A percentile compares a stretch with the other conserved stretches of the same genome.
These are phyloP conservation scores for Drosophila helvetica DNA, from an alignment of 2,888 invertebrate genomes.

Conservation along the genomic window DNA sequence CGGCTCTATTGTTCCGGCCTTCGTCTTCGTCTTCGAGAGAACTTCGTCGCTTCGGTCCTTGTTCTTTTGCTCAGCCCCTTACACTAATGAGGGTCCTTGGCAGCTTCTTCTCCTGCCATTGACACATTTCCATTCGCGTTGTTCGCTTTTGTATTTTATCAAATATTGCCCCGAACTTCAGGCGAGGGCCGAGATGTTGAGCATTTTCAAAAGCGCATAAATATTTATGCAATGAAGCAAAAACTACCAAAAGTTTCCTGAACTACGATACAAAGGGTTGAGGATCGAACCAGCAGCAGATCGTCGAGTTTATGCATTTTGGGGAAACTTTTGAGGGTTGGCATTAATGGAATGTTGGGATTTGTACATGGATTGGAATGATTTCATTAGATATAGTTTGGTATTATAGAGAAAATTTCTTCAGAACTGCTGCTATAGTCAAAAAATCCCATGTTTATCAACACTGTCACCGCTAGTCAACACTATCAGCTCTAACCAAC, in stretches of 20 bases:
- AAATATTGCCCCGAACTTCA: constrained; percentile 61
- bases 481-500: no score
- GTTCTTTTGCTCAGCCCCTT: constrained; percentile 65
- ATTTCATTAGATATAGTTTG: constrained; percentile 19
- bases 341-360: background rate
- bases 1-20: constrained; percentile 55
- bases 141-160: constrained; percentile 58
- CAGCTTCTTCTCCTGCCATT: constrained; percentile 63
- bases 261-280: constrained; percentile 27
- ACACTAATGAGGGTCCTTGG: constrained; percentile 75
- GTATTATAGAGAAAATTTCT: no score
- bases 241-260: constrained; percentile 37
- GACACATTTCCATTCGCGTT: constrained; percentile 62
- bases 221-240: constrained; percentile 77
- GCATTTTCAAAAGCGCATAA: constrained; percentile 72
- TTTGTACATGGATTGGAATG: constrained; percentile 1
- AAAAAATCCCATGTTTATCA: no score
- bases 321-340: background rate
- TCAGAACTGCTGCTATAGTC: no score
- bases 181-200: constrained; percentile 49
- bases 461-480: no score
- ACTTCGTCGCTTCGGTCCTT: constrained; percentile 46
- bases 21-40: constrained; percentile 42
- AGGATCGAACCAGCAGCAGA: background rate
- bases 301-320: background rate